Conservation (phyloP, 1,140 invertebrate genomes). For the Musca domestica region DNA sequence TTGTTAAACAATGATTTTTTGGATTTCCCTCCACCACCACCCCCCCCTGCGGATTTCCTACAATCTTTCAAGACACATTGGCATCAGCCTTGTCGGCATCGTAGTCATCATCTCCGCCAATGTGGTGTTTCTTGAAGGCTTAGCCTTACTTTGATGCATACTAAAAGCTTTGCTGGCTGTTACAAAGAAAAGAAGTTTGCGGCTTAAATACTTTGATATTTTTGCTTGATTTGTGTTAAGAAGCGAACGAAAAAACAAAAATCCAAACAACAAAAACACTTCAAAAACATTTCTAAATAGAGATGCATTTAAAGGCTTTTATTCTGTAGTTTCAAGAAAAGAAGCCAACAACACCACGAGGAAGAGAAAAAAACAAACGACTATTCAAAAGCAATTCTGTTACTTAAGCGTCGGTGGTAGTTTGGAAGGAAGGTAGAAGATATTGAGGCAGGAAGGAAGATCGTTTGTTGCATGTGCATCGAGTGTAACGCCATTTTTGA, state of each 20-base stretch:
- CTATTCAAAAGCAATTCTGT: not conserved
- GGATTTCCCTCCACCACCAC: not conserved
- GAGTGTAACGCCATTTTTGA: constrained; percentile 28
- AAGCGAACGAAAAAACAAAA: not conserved
- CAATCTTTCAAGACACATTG: no score
- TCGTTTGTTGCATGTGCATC: constrained; percentile 38
- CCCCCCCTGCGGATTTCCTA: no score
- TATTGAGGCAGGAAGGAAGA: constrained; percentile 33
- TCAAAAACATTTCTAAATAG: constrained; percentile 13
- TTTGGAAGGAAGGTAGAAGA: constrained; percentile 26
- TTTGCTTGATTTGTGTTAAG: constrained; percentile 16
- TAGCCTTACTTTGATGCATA: not conserved
- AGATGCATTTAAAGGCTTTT: constrained; percentile 16
- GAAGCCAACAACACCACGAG: not conserved
- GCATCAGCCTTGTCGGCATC: not conserved
- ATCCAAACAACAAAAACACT: not conserved
- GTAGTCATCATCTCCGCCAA: not conserved
- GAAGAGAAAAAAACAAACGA: not conserved
- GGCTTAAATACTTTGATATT: constrained; percentile 16
- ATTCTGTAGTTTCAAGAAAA: not conserved
- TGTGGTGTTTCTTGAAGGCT: not conserved
- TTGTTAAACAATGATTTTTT: constrained; percentile 1
- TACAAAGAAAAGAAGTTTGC: not conserved
- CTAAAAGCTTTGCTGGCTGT: not conserved
- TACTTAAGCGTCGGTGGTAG: constrained; percentile 11